phyloP scores from a whole-genome alignment of 1,140 invertebrate species.

The Hirudo medicinalis region DNA sequence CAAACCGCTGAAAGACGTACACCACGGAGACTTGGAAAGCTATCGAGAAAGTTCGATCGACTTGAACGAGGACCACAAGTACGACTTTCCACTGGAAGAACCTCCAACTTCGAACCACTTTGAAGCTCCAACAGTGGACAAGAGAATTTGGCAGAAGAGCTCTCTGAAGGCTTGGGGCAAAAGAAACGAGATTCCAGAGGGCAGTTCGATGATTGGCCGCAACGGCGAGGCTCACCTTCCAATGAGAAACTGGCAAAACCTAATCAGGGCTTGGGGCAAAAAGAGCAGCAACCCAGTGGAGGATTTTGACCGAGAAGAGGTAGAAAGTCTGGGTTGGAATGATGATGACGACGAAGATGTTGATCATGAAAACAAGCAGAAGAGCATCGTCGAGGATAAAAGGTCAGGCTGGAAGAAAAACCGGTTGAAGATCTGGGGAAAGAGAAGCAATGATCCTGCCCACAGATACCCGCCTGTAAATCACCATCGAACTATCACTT shows the following conservation, averaged over 20 bases:
- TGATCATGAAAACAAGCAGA: neutral
- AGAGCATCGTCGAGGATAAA: neutral
- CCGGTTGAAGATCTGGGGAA: neutral
- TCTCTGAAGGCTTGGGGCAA: constrained; percentile 2
- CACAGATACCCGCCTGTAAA: too few relatives aligned
- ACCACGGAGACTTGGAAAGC: too few relatives aligned
- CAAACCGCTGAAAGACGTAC: too few relatives aligned
- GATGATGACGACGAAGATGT: neutral
- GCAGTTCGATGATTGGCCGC: neutral
- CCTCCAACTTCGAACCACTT: too few relatives aligned
- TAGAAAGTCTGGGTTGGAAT: neutral
- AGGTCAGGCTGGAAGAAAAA: constrained; percentile 6
- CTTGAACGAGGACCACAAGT: too few relatives aligned
- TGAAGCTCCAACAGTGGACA: neutral
- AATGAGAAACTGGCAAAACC: neutral
- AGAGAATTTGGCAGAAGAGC: constrained; percentile 5
- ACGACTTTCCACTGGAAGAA: too few relatives aligned
- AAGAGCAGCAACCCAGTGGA: neutral
- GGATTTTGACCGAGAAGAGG: neutral
- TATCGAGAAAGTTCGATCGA: too few relatives aligned
- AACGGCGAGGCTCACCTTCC: neutral
- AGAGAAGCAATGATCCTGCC: neutral
- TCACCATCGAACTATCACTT: too few relatives aligned
- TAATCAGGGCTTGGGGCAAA: neutral
- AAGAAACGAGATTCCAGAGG: neutral